phyloP scores from a whole-genome alignment of 2,113 vertebrate genomes.

The Xiphorhynchus elegans region DNA sequence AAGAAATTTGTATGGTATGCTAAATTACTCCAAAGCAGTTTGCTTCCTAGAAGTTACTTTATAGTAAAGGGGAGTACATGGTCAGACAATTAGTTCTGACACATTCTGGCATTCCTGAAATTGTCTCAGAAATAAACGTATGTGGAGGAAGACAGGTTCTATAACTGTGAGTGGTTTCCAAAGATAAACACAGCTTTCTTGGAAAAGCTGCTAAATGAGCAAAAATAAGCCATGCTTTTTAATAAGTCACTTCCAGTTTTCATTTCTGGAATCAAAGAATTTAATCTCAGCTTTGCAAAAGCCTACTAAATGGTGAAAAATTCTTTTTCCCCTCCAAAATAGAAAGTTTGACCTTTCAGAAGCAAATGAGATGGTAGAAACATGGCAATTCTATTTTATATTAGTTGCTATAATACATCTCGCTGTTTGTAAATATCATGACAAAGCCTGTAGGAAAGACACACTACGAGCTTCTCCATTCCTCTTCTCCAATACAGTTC shows the following conservation, averaged over 20 bases:
- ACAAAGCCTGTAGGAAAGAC: background rate
- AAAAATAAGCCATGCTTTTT: conserved; percentile 1
- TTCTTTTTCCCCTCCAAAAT: background rate
- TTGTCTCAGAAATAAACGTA: background rate
- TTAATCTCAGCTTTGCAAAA: conserved; percentile 6
- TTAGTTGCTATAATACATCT: background rate
- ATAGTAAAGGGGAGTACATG: background rate
- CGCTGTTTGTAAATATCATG: background rate
- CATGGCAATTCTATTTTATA: background rate
- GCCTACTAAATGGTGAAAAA: background rate
- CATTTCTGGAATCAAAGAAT: background rate
- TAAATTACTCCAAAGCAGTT: background rate
- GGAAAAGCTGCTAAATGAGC: conserved; percentile 18
- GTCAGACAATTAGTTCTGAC: background rate
- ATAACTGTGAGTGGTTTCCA: background rate
- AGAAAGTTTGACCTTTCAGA: background rate
- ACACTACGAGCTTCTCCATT: background rate
- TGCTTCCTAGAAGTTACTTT: background rate
- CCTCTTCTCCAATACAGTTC: background rate
- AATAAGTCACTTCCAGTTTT: conserved; percentile 17
- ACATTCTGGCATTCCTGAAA: background rate
- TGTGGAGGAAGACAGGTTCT: background rate
- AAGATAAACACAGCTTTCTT: background rate
- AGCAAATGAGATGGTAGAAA: background rate
- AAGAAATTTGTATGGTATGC: background rate